phyloP scores from a whole-genome alignment of 2,797 vertebrate species.

The Tapera naevia region DNA sequence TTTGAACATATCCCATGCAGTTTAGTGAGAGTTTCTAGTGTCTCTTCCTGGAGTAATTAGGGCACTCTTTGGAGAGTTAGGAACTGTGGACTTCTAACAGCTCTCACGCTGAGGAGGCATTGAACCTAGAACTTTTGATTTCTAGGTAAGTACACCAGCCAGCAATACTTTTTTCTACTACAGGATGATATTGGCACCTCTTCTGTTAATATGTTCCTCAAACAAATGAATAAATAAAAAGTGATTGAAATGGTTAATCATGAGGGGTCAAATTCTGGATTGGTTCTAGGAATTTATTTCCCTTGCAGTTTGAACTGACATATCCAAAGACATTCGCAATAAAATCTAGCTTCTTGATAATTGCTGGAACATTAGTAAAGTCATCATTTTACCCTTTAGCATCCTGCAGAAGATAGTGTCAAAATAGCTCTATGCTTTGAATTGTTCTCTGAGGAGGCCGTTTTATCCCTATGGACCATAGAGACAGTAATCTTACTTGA shows the following conservation, averaged over 20 bases:
- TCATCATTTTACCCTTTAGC: not conserved
- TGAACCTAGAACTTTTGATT: not conserved
- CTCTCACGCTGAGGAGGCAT: not conserved
- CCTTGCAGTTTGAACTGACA: not conserved
- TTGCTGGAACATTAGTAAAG: not conserved
- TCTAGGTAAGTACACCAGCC: not conserved
- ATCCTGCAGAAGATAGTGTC: not conserved
- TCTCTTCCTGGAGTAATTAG: not conserved
- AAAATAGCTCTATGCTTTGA: not conserved
- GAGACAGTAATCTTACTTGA: not conserved
- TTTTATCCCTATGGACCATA: not conserved
- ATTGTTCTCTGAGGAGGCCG: not conserved
- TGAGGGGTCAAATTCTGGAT: not conserved
- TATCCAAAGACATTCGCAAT: not conserved
- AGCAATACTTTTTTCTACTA: not conserved
- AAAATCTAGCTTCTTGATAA: not conserved
- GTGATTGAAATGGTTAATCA: not conserved
- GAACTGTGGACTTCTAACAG: not conserved
- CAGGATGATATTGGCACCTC: not conserved
- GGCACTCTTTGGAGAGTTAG: not conserved
- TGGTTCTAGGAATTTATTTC: not conserved
- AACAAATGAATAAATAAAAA: not conserved
- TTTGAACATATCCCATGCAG: not conserved
- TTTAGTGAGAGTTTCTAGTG: not conserved
- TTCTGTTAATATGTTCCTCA: not conserved